phyloP scores from a whole-genome alignment of 2,113 vertebrate genomes.

The Balaeniceps rex region DNA sequence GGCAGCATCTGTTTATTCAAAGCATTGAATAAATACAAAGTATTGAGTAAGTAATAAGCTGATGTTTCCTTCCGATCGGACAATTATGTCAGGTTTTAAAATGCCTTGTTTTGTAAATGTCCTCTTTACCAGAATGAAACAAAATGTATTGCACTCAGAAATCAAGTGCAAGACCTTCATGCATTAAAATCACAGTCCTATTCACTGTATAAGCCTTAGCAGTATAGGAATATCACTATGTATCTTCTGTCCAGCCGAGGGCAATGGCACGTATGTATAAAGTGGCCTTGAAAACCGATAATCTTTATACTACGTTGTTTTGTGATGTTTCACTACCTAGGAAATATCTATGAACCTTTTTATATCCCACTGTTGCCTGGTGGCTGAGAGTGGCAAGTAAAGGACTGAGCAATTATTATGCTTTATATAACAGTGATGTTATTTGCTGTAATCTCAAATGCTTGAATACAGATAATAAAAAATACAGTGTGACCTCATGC shows the following conservation, averaged over 20 bases:
- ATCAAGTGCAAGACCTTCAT: not conserved
- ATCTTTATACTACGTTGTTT: not conserved
- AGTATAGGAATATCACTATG: not conserved
- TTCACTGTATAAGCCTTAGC: not conserved
- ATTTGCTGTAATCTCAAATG: not conserved
- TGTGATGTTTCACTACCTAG: not conserved
- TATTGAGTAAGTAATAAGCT: not conserved
- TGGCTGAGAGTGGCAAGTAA: not conserved
- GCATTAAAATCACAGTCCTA: not conserved
- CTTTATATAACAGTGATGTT: not conserved
- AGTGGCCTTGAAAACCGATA: not conserved
- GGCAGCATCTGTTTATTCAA: not conserved
- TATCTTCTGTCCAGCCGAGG: not conserved
- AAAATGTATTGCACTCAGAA: not conserved
- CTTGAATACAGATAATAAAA: not conserved
- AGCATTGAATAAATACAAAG: not conserved
- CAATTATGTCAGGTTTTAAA: not conserved
- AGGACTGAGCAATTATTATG: not conserved
- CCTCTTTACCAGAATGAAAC: not conserved
- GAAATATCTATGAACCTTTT: not conserved
- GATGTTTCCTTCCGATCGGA: not conserved
- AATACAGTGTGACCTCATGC: not conserved
- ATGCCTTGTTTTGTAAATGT: not conserved
- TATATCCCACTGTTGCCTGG: not conserved
- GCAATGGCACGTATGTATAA: not conserved